Conservation (phyloP, 1,140 invertebrate species). For the Rhagoletis pomonella region DNA sequence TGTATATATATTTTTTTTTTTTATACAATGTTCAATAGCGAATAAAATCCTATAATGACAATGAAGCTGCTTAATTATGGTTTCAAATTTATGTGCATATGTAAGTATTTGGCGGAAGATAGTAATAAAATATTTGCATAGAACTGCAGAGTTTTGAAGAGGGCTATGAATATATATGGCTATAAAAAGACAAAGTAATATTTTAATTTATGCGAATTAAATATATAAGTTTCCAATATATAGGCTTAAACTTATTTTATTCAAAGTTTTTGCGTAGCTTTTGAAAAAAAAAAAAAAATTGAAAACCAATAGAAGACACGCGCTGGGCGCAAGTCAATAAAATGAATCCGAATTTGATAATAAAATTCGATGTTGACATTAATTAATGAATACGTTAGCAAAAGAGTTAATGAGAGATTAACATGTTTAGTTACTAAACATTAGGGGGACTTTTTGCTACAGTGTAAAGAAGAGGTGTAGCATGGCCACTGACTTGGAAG, state of each 20-base stretch:
- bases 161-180: too few species aligned
- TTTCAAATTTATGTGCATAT: too few species aligned
- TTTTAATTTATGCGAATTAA: not conserved
- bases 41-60: not conserved
- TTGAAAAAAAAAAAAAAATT: not conserved
- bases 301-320: not conserved
- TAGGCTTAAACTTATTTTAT: not conserved
- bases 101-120: not conserved
- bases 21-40: not conserved
- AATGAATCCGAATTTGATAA: not conserved
- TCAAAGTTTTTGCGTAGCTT: not conserved
- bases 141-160: not conserved
- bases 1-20: not conserved
- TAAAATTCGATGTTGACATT: not conserved
- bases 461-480: not conserved
- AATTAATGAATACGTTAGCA: not conserved
- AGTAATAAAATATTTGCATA: not conserved
- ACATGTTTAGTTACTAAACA: too few species aligned
- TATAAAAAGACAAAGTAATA: too few species aligned
- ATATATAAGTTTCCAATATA: too few species aligned
- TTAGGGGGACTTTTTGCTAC: not conserved
- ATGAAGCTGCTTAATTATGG: not conserved
- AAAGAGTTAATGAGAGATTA: not conserved
- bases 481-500: not conserved
- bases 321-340: not conserved